Evolutionary conservation across 2,888 invertebrate species (phyloP), one percentile per base, ranked within the genome.

Genomic region (Terebella lapidaria): DNA sequence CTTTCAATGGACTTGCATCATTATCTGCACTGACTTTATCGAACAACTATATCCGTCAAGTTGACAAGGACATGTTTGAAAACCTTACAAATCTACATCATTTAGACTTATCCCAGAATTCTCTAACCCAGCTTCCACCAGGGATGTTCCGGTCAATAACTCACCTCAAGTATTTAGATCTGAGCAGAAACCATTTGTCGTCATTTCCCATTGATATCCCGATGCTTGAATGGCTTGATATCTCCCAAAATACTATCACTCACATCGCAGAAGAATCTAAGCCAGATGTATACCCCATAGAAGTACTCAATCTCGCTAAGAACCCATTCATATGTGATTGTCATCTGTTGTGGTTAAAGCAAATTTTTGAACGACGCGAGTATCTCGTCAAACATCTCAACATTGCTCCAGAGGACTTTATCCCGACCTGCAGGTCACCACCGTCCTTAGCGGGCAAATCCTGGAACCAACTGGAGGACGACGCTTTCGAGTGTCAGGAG

Each of bases 371-470:
- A 52, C 65, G 70, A 1, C 60, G 71, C n/a, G 65, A 69, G 52
- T 70, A 71, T 45, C 51, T 70, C 22, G 27, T 71, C 4, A 65
- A 69, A 25, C 67, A 65, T 56, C 27, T 64, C 2, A 54, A 62
- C 1, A 22, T 56, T 1, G 61, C 65, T 10, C 59, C 62, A 5
- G 30, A 54, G 1, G 63, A 66, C 45, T 72, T 70, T 54, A 59
- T 71, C 20, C 72, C 73, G 3, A 51, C 56, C 0, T 72, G 72
- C 62, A 61, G 58, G 2, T 51, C 55, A n/a, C 71, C 73, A 1
- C 35, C 46, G 1, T 35, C 58, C 45, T 24, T 71, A 20, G 53
- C 35, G 25, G 68, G 66, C 2, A 61, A 67, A 25, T 45, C 45
- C 0, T 73, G 70, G 71, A 54, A 66, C 47, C 30, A 59, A n/a